A percentile compares a stretch with the other conserved stretches of the same genome.
These are phyloP conservation scores for Poecile montanus DNA, from an alignment of 2,797 vertebrate genomes.

Conservation along the genomic window DNA sequence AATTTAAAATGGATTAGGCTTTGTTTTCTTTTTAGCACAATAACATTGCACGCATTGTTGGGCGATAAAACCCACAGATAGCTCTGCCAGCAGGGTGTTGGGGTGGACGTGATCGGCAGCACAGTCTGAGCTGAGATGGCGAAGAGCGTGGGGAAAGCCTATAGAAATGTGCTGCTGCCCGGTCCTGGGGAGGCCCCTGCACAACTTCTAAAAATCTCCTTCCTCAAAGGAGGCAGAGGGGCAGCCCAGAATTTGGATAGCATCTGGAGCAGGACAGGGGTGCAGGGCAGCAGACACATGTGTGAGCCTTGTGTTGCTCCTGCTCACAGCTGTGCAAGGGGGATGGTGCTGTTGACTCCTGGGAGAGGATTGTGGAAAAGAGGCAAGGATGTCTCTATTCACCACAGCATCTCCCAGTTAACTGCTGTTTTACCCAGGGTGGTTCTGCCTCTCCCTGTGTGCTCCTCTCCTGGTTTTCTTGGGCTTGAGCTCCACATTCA, in stretches of 20 bases:
- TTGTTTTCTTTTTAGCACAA: conserved; percentile 66
- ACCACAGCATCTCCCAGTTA: background rate
- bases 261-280: background rate
- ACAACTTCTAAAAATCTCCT: background rate
- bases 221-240: background rate
- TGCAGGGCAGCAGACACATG: background rate
- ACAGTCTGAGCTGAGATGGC: background rate
- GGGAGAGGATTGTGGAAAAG: background rate
- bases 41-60: conserved; percentile 68
- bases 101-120: conserved; percentile 35
- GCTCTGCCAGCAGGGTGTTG: background rate
- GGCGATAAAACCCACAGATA: conserved; percentile 60
- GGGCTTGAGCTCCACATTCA: background rate
- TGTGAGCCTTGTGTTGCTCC: background rate
- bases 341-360: background rate
- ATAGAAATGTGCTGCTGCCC: background rate
- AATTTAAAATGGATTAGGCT: conserved; percentile 71
- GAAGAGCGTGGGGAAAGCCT: fast-evolving
- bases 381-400: background rate
- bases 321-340: background rate
- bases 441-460: background rate
- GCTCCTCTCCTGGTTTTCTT: background rate
- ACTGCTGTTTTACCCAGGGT: background rate
- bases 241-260: background rate
- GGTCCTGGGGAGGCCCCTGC: background rate